Conservation (phyloP, 1,140 invertebrate species). For the Papilio helenus region DNA sequence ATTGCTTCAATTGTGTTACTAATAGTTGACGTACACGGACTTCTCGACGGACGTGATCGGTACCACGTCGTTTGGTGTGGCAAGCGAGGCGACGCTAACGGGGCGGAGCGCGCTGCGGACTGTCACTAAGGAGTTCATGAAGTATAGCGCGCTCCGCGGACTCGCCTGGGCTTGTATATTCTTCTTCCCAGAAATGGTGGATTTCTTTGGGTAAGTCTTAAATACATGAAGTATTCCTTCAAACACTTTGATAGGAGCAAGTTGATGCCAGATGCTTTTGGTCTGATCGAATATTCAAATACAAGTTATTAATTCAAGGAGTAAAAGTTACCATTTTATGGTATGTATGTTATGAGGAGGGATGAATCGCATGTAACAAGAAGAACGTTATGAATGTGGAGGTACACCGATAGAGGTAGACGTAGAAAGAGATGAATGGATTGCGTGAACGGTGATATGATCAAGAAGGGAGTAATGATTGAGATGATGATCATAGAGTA, state of each 20-base stretch:
- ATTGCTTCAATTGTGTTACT: neutral
- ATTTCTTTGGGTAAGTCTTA: constrained; percentile 52
- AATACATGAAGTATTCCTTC: neutral
- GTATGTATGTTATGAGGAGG: too few species aligned
- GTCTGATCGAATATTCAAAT: too few species aligned
- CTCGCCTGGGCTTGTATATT: constrained; percentile 55
- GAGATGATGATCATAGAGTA: too few species aligned
- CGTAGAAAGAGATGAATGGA: too few species aligned
- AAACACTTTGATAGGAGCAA: neutral
- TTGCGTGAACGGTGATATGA: too few species aligned
- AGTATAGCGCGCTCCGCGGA: constrained; percentile 48
- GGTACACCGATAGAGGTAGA: too few species aligned
- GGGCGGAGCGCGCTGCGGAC: constrained; percentile 48
- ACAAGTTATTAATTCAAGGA: too few species aligned
- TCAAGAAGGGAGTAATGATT: too few species aligned
- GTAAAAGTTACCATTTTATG: too few species aligned
- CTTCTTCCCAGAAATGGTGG: constrained; percentile 58
- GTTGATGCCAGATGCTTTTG: too few species aligned
- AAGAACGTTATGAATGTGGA: too few species aligned
- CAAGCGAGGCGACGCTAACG: constrained; percentile 59
- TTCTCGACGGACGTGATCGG: constrained; percentile 84
- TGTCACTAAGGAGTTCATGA: constrained; percentile 57
- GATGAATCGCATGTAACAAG: too few species aligned
- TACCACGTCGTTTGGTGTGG: constrained; percentile 83
- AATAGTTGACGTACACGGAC: constrained; percentile 71